Conservation (phyloP, 35 echinoderm and acorn worm species). For the Diadema setosum region DNA sequence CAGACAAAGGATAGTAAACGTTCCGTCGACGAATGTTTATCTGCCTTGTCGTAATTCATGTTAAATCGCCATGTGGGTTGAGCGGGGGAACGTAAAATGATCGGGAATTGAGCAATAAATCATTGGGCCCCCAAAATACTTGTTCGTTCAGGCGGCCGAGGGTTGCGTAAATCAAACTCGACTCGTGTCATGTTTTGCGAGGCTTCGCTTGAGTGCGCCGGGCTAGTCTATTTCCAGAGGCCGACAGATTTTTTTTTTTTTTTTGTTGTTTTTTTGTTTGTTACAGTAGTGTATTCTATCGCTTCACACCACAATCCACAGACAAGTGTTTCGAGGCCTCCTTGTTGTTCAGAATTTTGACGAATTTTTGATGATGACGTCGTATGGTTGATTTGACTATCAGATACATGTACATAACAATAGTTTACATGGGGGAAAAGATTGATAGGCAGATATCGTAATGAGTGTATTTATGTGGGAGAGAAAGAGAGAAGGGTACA, state of each 20-base stretch:
- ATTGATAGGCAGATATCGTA: no score
- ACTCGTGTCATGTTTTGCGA: background rate
- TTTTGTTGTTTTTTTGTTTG: background rate
- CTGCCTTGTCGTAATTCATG: background rate
- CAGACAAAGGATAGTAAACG: background rate
- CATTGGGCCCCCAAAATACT: background rate
- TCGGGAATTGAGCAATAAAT: constrained; percentile 10
- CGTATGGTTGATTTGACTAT: no score
- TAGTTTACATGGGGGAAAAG: no score
- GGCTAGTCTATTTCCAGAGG: no score
- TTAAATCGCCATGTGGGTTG: background rate
- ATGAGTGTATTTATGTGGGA: no score
- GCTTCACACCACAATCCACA: no score
- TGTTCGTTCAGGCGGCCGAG: background rate
- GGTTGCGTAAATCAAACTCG: background rate
- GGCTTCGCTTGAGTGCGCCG: no score
- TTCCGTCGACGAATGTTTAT: constrained; percentile 1
- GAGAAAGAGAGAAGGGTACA: no score
- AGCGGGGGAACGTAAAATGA: background rate
- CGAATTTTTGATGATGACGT: no score
- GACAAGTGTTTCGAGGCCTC: no score
- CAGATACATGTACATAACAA: no score
- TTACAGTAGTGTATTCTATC: background rate
- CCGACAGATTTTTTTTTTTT: background rate
- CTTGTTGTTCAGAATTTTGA: no score